phyloP scores from a whole-genome alignment of 2,888 invertebrate genomes.

The Byasa hedistus region DNA sequence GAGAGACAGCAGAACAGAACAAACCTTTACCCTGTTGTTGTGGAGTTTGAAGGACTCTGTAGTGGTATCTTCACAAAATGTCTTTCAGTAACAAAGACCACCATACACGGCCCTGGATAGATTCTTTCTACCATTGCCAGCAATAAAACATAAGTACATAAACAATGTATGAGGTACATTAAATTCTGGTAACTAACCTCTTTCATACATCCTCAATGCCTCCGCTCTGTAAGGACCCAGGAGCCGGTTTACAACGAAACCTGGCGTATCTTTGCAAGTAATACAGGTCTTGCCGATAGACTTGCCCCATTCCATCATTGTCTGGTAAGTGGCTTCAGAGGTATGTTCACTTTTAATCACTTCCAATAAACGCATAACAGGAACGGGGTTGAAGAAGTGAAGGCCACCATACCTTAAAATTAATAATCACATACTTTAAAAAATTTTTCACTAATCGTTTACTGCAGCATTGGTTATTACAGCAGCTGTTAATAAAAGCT shows the following conservation, averaged over 20 bases:
- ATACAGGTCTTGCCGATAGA: constrained; percentile 90
- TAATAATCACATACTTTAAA: background rate
- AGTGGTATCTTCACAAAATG: too few relatives aligned
- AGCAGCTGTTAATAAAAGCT: background rate
- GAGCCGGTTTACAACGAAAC: constrained; percentile 94
- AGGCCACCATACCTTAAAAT: constrained; percentile 86
- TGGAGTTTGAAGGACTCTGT: too few relatives aligned
- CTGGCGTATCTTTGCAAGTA: constrained; percentile 94
- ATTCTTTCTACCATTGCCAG: too few relatives aligned
- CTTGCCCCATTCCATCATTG: constrained; percentile 89
- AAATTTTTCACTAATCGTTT: background rate
- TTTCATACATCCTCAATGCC: constrained; percentile 88
- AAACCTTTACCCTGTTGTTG: too few relatives aligned
- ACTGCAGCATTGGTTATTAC: background rate
- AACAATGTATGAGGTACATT: too few relatives aligned
- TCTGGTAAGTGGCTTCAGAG: constrained; percentile 86
- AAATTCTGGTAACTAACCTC: constrained; percentile 78
- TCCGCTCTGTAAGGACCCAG: constrained; percentile 91
- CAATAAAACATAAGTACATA: too few relatives aligned
- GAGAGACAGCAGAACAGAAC: too few relatives aligned
- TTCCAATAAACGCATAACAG: constrained; percentile 93
- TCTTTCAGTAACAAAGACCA: too few relatives aligned
- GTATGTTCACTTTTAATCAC: constrained; percentile 88
- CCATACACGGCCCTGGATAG: too few relatives aligned
- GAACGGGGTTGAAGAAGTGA: constrained; percentile 96